Percentiles rank a stretch among this genome's conserved stretches.
phyloP scores from a whole-genome alignment of 2,888 invertebrate genomes.

The Volucella bombylans region DNA sequence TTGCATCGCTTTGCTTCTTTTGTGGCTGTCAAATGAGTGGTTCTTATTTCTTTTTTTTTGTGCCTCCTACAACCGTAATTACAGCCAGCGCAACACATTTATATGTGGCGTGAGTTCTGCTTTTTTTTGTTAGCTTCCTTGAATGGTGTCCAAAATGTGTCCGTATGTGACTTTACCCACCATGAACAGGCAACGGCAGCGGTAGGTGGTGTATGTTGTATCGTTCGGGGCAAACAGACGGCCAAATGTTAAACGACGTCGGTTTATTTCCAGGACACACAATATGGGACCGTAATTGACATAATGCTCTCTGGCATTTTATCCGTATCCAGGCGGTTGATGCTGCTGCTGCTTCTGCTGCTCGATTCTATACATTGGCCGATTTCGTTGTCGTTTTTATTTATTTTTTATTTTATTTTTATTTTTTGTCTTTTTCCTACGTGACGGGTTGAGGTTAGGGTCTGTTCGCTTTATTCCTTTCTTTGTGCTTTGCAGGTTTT shows the following conservation, averaged over 20 bases:
- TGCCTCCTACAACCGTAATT: constrained; percentile 58
- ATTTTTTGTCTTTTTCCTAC: constrained; percentile 36
- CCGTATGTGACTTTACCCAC: constrained; percentile 34
- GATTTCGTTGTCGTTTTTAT: constrained; percentile 46
- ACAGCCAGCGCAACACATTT: constrained; percentile 64
- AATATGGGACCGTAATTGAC: constrained; percentile 73
- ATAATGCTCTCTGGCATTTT: constrained; percentile 68
- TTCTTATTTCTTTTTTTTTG: constrained; percentile 38
- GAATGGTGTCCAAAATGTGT: constrained; percentile 58
- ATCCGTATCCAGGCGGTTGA: constrained; percentile 58
- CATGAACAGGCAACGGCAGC: constrained; percentile 45
- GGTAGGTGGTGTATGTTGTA: constrained; percentile 7
- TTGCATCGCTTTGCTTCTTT: constrained; percentile 56
- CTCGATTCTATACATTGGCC: constrained; percentile 61
- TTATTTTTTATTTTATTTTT: constrained; percentile 53
- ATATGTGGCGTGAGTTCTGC: constrained; percentile 61
- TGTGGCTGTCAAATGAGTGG: constrained; percentile 64
- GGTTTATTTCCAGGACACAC: constrained; percentile 72
- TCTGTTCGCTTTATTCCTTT: constrained; percentile 43
- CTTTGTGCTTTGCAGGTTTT: constrained; percentile 31
- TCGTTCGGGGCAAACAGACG: constrained; percentile 49
- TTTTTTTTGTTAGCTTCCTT: constrained; percentile 18
- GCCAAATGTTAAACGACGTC: constrained; percentile 73
- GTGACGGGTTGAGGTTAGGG: constrained; percentile 26
- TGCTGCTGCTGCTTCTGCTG: constrained; percentile 38